Conservation (phyloP, 2,888 invertebrate genomes). For the Drosophila neonasuta region DNA sequence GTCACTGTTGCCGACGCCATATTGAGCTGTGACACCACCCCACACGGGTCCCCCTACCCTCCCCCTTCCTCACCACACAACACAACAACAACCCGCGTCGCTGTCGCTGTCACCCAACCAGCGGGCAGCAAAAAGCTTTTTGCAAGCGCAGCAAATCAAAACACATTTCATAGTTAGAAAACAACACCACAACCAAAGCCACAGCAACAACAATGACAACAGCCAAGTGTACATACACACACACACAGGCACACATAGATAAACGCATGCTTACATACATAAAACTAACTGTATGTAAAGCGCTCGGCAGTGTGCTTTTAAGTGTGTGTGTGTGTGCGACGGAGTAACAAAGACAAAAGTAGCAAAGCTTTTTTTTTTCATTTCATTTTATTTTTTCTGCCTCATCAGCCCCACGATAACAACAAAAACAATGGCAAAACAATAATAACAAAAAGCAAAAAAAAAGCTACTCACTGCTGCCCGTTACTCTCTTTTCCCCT, state of each 20-base stretch:
- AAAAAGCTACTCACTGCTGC: constrained; percentile 41
- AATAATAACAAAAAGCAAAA: constrained; percentile 7
- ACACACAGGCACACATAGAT: constrained; percentile 1
- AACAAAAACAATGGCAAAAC: constrained; percentile 44
- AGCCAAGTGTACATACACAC: constrained; percentile 22
- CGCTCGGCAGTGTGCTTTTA: constrained; percentile 13
- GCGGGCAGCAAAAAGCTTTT: constrained; percentile 70
- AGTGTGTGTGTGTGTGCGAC: constrained; percentile 11
- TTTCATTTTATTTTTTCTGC: constrained; percentile 44
- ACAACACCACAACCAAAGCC: constrained; percentile 28
- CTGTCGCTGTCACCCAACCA: constrained; percentile 61
- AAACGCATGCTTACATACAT: neutral
- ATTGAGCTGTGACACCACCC: constrained; percentile 50
- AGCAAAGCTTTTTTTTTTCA: constrained; percentile 29
- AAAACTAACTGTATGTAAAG: constrained; percentile 6
- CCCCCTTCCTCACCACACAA: neutral
- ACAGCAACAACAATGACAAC: constrained; percentile 31
- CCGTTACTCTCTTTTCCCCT: constrained; percentile 25
- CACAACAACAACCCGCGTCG: too few species aligned
- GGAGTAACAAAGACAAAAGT: constrained; percentile 54
- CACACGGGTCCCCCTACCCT: constrained; percentile 7
- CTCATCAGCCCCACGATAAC: constrained; percentile 55
- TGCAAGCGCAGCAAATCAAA: constrained; percentile 77
- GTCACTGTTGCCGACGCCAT: constrained; percentile 54
- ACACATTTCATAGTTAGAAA: constrained; percentile 71